These are phyloP conservation scores for Myotis vivesi DNA, from an alignment of 2,797 vertebrate species.

Conservation along the genomic window DNA sequence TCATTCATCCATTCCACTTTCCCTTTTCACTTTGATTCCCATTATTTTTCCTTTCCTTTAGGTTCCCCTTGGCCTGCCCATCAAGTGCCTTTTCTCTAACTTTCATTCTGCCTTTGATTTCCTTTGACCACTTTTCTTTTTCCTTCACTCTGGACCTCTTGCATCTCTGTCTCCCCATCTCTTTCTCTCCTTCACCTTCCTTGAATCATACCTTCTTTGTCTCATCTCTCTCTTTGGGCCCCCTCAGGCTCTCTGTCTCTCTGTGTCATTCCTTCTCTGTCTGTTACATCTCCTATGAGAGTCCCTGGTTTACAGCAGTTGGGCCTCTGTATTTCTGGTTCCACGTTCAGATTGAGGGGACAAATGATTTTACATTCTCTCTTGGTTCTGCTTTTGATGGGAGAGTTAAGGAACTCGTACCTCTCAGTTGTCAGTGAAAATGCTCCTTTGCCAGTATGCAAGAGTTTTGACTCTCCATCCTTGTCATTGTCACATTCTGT, in stretches of 20 bases:
- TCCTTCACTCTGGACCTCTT: not conserved
- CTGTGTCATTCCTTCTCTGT: not conserved
- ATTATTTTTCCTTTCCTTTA: not conserved
- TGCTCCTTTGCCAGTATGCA: not conserved
- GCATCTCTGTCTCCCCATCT: not conserved
- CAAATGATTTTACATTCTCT: not conserved
- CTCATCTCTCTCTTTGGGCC: not conserved
- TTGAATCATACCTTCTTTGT: not conserved
- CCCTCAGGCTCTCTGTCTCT: not conserved
- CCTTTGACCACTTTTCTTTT: not conserved
- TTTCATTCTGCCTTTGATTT: not conserved
- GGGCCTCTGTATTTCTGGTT: not conserved
- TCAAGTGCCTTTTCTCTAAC: conserved; percentile 10
- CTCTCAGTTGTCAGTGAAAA: not conserved
- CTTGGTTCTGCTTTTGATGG: not conserved
- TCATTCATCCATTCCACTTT: not conserved
- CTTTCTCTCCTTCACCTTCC: not conserved
- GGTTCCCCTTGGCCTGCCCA: not conserved
- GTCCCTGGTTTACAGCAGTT: not conserved
- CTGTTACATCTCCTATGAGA: not conserved
- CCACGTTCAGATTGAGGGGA: not conserved
- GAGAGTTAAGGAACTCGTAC: not conserved
- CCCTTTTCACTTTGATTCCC: not conserved
- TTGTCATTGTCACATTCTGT: not conserved
- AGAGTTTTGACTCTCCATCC: conserved; percentile 5